A percentile compares a stretch with the other conserved stretches of the same genome.
Evolutionary conservation across 2,888 invertebrate species (phyloP).

Genomic region (Sinopyrophorus schimmeli): DNA sequence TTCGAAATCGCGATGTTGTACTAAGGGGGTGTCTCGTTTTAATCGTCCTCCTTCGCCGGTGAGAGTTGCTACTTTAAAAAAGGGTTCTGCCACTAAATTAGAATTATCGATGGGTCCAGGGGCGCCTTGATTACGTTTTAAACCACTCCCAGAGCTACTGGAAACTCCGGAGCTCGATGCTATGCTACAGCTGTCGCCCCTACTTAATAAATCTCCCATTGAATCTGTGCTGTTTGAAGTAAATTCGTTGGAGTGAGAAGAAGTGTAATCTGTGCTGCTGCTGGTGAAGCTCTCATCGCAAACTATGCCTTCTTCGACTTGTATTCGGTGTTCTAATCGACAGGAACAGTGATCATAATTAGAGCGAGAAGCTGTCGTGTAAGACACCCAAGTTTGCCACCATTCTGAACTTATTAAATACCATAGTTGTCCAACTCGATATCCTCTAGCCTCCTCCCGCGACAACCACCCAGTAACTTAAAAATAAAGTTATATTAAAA

Average conservation of each 20-base stretch:
- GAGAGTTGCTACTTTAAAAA: slow-evolving; percentile 68
- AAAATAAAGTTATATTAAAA: slow-evolving; percentile 30
- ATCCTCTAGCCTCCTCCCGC: slow-evolving; percentile 75
- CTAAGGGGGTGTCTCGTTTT: slow-evolving; percentile 71
- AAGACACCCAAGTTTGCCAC: slow-evolving; percentile 82
- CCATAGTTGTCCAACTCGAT: slow-evolving; percentile 84
- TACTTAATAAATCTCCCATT: slow-evolving; percentile 65
- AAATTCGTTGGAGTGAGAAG: slow-evolving; percentile 50
- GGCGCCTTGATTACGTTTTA: slow-evolving; percentile 48
- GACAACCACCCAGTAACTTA: slow-evolving; percentile 79
- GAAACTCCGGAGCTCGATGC: slow-evolving; percentile 68
- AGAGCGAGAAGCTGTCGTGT: slow-evolving; percentile 59
- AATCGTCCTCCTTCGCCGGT: slow-evolving; percentile 83
- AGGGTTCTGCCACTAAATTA: slow-evolving; percentile 65
- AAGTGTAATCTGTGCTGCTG: slow-evolving; percentile 51
- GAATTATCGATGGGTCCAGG: slow-evolving; percentile 81
- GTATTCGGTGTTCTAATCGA: slow-evolving; percentile 47
- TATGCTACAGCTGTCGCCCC: slow-evolving; percentile 60
- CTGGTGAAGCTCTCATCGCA: slow-evolving; percentile 73
- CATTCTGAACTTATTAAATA: slow-evolving; percentile 83
- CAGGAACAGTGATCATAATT: slow-evolving; percentile 56
- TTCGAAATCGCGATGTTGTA: slow-evolving; percentile 83
- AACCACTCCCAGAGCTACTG: slow-evolving; percentile 59
- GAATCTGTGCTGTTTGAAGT: slow-evolving; percentile 60
- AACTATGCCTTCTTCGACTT: slow-evolving; percentile 65